Conservation (phyloP, 2,113 vertebrate genomes). For the Cinclus mexicanus region DNA sequence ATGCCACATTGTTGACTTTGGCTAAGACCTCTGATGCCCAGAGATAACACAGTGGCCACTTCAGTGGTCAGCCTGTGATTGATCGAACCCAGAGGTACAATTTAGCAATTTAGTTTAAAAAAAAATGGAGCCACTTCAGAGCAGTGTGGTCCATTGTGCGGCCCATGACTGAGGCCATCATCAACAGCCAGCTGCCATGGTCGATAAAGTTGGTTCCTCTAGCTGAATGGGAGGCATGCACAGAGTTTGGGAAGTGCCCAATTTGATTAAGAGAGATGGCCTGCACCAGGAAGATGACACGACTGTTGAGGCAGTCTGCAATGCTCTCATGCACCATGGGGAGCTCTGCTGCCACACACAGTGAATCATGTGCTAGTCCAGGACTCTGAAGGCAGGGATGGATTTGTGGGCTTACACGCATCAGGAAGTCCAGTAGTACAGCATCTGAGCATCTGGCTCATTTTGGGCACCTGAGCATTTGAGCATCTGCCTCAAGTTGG, state of each 20-base stretch:
- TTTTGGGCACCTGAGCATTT: conserved; percentile 11
- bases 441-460: conserved; percentile 51
- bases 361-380: background rate
- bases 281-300: background rate
- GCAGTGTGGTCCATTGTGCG: background rate
- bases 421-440: conserved; percentile 39
- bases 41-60: background rate
- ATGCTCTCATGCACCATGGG: background rate
- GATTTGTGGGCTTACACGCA: conserved; percentile 57
- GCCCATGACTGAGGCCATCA: background rate
- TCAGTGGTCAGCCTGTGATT: background rate
- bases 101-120: background rate
- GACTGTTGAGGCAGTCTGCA: background rate
- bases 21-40: background rate
- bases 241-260: background rate
- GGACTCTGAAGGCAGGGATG: conserved; percentile 43
- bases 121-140: background rate
- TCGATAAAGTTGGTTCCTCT: background rate
- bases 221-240: background rate
- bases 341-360: background rate
- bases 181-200: background rate
- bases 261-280: background rate
- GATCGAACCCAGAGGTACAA: background rate
- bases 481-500: conserved; percentile 55
- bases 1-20: background rate